Conservation (phyloP, 2,888 invertebrate species). For the Campoplex nolae region DNA sequence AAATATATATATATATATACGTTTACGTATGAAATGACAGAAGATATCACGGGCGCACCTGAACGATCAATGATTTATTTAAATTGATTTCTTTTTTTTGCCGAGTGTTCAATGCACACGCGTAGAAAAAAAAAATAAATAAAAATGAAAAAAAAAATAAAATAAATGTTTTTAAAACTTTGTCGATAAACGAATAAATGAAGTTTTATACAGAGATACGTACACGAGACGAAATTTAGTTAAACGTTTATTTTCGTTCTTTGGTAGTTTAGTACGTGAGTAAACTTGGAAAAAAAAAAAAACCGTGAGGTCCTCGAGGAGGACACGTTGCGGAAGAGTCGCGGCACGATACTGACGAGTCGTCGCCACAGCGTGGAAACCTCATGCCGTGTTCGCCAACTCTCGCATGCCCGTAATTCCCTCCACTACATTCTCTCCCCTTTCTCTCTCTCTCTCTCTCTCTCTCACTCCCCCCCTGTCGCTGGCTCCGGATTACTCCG, state of each 20-base stretch:
- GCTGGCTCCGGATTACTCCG: slow-evolving; percentile 12
- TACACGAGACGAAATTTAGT: background rate
- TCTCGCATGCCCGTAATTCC: slow-evolving; percentile 66
- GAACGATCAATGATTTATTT: slow-evolving; percentile 15
- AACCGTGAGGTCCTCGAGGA: slow-evolving; percentile 46
- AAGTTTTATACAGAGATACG: background rate
- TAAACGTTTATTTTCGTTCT: background rate
- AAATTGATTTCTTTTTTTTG: background rate
- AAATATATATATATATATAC: background rate
- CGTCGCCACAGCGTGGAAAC: slow-evolving; percentile 80
- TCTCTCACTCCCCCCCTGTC: slow-evolving; percentile 65
- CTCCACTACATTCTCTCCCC: slow-evolving; percentile 69
- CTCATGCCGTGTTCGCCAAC: slow-evolving; percentile 78
- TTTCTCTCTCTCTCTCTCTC: slow-evolving; percentile 69
- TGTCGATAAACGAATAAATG: background rate
- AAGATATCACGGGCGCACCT: slow-evolving; percentile 62
- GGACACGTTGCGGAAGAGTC: slow-evolving; percentile 81
- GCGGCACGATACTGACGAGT: slow-evolving; percentile 83
- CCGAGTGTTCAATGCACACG: slow-evolving; percentile 43
- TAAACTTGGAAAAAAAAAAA: background rate
- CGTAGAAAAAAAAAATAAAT: background rate
- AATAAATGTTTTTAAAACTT: background rate
- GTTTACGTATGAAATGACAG: background rate
- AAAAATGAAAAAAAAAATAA: no score
- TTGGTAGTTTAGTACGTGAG: background rate